phyloP scores from a whole-genome alignment of 1,140 invertebrate species.

The Drosophila carrolli region DNA sequence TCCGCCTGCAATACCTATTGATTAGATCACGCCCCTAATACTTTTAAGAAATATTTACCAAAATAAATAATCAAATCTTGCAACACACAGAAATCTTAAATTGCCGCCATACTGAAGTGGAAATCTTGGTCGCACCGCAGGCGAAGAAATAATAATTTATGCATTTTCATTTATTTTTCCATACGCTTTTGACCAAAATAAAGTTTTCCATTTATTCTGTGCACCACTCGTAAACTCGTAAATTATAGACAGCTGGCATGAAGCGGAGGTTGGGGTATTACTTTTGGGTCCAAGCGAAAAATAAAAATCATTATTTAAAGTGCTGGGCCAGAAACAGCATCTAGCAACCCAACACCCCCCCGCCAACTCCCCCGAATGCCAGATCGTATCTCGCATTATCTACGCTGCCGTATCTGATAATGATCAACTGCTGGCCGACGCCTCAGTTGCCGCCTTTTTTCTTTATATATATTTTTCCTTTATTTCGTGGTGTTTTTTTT shows the following conservation, averaged over 20 bases:
- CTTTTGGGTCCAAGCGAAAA: slow-evolving; percentile 40
- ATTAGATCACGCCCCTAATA: slow-evolving; percentile 3
- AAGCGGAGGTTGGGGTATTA: neutral
- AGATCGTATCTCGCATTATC: slow-evolving; percentile 55
- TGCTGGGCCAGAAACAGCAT: slow-evolving; percentile 41
- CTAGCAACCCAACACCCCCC: slow-evolving; percentile 8
- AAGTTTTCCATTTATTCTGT: slow-evolving; percentile 46
- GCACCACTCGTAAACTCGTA: slow-evolving; percentile 59
- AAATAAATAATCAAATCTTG: slow-evolving; percentile 37
- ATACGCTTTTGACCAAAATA: slow-evolving; percentile 32
- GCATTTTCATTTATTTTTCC: slow-evolving; percentile 47
- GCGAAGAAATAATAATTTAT: slow-evolving; percentile 42
- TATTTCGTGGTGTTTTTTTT: slow-evolving; percentile 22
- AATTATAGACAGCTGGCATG: slow-evolving; percentile 48
- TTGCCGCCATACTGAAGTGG: slow-evolving; percentile 5
- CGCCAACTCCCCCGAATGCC: neutral
- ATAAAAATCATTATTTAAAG: slow-evolving; percentile 61
- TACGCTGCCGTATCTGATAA: slow-evolving; percentile 71
- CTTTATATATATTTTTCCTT: slow-evolving; percentile 25
- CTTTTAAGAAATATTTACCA: slow-evolving; percentile 3
- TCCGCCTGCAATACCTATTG: neutral
- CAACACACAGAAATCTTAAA: slow-evolving; percentile 18
- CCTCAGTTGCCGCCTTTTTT: slow-evolving; percentile 56
- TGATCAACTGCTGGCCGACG: slow-evolving; percentile 74
- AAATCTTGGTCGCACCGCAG: slow-evolving; percentile 18